Base-by-base conservation (phyloP, 2,888 invertebrate genomes). In the Lycocerus yunnanus region DNA sequence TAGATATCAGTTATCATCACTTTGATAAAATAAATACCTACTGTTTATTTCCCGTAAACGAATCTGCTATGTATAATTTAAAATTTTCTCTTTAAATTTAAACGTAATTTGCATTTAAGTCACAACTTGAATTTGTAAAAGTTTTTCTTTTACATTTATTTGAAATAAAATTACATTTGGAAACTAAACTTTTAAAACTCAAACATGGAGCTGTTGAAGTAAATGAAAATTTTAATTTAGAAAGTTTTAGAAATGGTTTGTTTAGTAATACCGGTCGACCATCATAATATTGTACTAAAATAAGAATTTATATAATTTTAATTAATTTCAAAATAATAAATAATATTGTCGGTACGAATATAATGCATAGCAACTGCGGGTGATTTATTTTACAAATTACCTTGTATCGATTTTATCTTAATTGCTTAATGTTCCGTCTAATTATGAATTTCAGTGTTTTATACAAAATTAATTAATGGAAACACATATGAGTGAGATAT, bases 401-500 rank as follows among this genome's bases (percentile, higher is more conserved):
- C 27, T 43, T n/a, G 43, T n/a, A 43, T 43, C 43, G 43, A 43
- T 43, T 43, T 43, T 43, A 43, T n/a, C n/a, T 43, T 43, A n/a
- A 43, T 43, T 43, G 43, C 43, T 43, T 43, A 43, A 43, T 43
- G 43, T 43, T 43, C 0, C 43, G 43, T 10, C 43, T 43, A 43
- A 43, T 43, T n/a, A 43, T 43, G 43, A 43, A 43, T n/a, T 43
- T 43, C n/a, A 8, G n/a, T 43, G 43, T 43, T 43, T 43, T n/a
- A 8, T 63, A n/a, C 13, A 63, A 63, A 63, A 16, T 63, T 63
- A 63, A 63, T 63, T 63, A 63, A 63, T 20, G 13, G 20, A 63
- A 63, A 63, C 61, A 63, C 61, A 63, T 63, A 63, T 63, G 61
- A 63, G 61, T 63, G 61, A 63, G n/a, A 63, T 18, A 63, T 63